Evolutionary conservation across 2,797 vertebrate species (phyloP).

Genomic region (Lepilemur ruficaudatus): DNA sequence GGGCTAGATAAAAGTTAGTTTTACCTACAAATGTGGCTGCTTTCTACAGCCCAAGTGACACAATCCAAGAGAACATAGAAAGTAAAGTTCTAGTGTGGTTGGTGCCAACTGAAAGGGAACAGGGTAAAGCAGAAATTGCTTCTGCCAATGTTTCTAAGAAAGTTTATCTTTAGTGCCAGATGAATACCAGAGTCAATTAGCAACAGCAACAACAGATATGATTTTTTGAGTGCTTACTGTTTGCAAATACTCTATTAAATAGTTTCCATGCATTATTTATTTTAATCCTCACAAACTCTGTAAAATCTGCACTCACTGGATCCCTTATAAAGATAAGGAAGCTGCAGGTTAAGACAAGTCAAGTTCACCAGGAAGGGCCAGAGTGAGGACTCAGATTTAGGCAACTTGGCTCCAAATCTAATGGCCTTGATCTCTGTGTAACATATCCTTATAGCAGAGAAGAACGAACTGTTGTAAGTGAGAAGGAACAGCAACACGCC

Average conservation of each 20-base stretch:
- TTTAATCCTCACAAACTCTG: neutral
- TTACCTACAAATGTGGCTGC: neutral
- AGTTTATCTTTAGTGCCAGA: neutral
- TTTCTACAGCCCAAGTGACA: neutral
- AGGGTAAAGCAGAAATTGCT: neutral
- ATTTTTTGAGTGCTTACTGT: neutral
- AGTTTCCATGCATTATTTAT: neutral
- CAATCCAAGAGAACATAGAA: neutral
- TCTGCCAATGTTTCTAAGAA: neutral
- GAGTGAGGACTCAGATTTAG: neutral
- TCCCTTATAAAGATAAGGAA: neutral
- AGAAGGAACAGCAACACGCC: neutral
- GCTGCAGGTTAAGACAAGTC: neutral
- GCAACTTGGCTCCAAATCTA: neutral
- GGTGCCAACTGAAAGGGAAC: neutral
- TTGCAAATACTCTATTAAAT: neutral
- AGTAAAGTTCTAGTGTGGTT: neutral
- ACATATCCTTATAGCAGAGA: neutral
- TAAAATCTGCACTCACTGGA: neutral
- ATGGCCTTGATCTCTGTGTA: neutral
- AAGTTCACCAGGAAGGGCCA: neutral
- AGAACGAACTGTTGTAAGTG: neutral
- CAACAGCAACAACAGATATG: neutral
- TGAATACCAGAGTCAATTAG: neutral
- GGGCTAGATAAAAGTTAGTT: neutral